Conservation (phyloP, 1,140 invertebrate species). For the Trachymyrmex septentrionalis region DNA sequence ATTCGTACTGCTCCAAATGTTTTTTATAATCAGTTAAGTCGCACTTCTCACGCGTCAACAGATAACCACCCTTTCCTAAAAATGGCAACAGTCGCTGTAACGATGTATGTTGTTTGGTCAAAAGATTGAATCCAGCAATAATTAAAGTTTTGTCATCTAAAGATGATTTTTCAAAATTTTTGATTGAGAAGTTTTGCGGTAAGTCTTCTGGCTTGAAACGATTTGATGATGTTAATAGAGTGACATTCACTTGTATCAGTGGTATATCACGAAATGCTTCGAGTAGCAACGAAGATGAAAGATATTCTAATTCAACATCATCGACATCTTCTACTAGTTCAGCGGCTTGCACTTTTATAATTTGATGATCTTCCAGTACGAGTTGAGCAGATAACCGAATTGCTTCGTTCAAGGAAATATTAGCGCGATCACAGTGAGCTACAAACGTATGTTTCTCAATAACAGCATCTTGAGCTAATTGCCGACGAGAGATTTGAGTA, state of each 20-base stretch:
- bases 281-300: too few relatives aligned
- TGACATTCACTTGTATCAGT: too few relatives aligned
- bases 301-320: too few relatives aligned
- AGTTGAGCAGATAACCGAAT: too few relatives aligned
- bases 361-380: constrained; percentile 90
- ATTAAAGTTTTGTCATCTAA: constrained; percentile 88
- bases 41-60: constrained; percentile 84
- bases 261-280: too few relatives aligned
- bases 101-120: constrained; percentile 67
- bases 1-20: constrained; percentile 52
- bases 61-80: constrained; percentile 82
- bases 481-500: too few relatives aligned
- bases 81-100: not conserved
- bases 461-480: constrained; percentile 82
- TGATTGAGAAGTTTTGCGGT: constrained; percentile 86
- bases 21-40: constrained; percentile 62
- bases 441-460: constrained; percentile 91
- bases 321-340: too few relatives aligned
- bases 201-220: constrained; percentile 86
- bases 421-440: too few relatives aligned
- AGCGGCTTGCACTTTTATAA: constrained; percentile 85
- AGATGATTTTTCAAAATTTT: constrained; percentile 88
- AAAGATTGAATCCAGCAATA: constrained; percentile 85
- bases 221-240: constrained; percentile 79
- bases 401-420: too few relatives aligned